These are phyloP conservation scores for Chromis chromis DNA, from an alignment of 2,797 vertebrate genomes.

Conservation along the genomic window DNA sequence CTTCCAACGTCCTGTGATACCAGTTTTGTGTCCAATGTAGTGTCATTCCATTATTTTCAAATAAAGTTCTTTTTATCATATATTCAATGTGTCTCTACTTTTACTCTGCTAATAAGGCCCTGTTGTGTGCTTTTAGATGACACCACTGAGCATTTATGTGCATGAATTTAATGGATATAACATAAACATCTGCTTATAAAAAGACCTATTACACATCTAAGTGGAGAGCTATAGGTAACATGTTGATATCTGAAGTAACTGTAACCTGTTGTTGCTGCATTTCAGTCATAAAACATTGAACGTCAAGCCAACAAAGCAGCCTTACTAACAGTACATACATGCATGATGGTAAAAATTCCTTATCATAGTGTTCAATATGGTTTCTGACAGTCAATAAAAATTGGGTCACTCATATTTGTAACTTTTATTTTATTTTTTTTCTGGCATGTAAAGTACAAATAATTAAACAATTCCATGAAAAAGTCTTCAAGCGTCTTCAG, in stretches of 20 bases:
- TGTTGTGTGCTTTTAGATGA: background rate
- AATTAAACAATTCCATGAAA: constrained; percentile 99
- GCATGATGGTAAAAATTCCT: constrained; percentile 5
- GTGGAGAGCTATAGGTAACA: background rate
- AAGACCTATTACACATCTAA: background rate
- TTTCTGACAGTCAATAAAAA: constrained; percentile 58
- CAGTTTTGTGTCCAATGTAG: constrained; percentile 37
- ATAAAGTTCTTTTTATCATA: constrained; percentile 73
- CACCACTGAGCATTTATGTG: too few species aligned
- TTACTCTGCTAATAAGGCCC: background rate
- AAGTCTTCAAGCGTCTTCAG: constrained; percentile 96
- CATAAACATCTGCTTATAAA: background rate
- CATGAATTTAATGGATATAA: too few species aligned
- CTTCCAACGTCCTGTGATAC: constrained; percentile 9
- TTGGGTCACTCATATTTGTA: constrained; percentile 88
- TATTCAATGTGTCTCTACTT: constrained; percentile 18
- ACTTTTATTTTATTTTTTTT: constrained; percentile 94
- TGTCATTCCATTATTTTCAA: constrained; percentile 77
- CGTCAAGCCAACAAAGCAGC: constrained; percentile 4
- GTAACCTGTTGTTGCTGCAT: background rate
- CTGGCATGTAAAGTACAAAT: constrained; percentile 99
- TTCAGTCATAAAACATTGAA: background rate
- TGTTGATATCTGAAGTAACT: background rate
- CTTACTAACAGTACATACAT: background rate
- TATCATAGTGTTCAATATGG: background rate